Conservation (phyloP, 2,888 invertebrate species). For the Ectemnius continuus region DNA sequence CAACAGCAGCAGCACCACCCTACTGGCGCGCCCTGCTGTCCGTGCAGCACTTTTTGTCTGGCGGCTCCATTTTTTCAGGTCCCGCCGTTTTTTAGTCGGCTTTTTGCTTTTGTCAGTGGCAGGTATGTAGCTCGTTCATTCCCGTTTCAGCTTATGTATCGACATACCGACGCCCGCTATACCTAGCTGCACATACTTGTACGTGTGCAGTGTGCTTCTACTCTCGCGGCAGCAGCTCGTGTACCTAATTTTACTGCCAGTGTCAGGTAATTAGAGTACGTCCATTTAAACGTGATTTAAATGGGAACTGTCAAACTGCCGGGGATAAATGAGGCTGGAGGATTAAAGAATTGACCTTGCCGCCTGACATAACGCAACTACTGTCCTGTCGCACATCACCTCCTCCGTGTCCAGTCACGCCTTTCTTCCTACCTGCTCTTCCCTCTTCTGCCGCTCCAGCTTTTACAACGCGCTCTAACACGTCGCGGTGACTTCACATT, state of each 20-base stretch:
- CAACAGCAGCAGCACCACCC: background rate
- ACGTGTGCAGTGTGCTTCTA: background rate
- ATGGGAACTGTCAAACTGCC: constrained; percentile 53
- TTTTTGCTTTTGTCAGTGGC: constrained; percentile 31
- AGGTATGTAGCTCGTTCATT: constrained; percentile 28
- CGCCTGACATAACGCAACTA: background rate
- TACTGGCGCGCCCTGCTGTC: constrained; percentile 23
- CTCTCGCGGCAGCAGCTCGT: constrained; percentile 8
- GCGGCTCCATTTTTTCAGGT: constrained; percentile 29
- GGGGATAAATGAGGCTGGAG: constrained; percentile 31
- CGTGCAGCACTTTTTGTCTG: constrained; percentile 30
- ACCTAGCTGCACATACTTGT: background rate
- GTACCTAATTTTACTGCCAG: constrained; percentile 53
- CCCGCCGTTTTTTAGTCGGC: constrained; percentile 19
- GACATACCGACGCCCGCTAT: background rate
- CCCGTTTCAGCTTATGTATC: constrained; percentile 24
- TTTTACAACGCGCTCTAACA: no score
- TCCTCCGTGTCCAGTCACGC: no score
- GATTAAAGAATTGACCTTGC: constrained; percentile 45
- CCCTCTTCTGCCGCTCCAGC: no score
- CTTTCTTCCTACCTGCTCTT: no score
- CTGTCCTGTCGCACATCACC: background rate
- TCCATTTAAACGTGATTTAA: constrained; percentile 57
- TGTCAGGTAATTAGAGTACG: constrained; percentile 56
- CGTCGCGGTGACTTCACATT: no score